phyloP scores from a whole-genome alignment of 2,888 invertebrate genomes.

The Anodontia alba region DNA sequence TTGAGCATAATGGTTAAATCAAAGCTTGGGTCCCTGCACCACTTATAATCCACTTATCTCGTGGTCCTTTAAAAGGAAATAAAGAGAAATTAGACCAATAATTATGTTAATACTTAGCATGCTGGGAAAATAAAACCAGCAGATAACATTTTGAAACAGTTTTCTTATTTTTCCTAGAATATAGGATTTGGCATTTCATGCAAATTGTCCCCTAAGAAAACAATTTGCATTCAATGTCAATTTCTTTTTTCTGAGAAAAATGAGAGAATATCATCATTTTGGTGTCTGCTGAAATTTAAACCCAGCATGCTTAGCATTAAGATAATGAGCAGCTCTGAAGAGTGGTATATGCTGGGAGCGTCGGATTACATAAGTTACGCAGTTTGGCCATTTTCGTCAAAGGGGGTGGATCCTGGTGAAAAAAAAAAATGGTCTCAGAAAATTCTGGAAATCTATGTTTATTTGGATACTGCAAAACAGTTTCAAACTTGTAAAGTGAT shows the following conservation, averaged over 20 bases:
- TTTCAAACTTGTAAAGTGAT: not conserved
- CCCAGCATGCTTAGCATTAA: too few species aligned
- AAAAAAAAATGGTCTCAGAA: not conserved
- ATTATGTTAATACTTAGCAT: not conserved
- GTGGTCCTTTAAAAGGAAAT: not conserved
- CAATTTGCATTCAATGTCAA: too few species aligned
- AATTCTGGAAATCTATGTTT: not conserved
- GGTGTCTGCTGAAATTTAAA: too few species aligned
- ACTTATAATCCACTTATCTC: slow-evolving; percentile 15
- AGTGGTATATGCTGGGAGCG: not conserved
- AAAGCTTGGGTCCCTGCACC: not conserved
- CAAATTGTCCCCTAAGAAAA: too few species aligned
- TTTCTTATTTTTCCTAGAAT: too few species aligned
- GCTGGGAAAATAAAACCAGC: too few species aligned
- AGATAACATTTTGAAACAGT: too few species aligned
- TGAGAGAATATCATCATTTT: too few species aligned
- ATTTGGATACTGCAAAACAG: not conserved
- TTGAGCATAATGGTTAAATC: not conserved
- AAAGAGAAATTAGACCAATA: not conserved
- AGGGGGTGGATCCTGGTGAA: slow-evolving; percentile 2
- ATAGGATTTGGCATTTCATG: too few species aligned
- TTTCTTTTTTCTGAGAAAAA: too few species aligned
- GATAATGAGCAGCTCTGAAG: too few species aligned
- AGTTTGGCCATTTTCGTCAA: not conserved
- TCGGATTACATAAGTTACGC: slow-evolving; percentile 2